Evolutionary conservation across 2,797 vertebrate species (phyloP), one percentile per base, ranked within the genome.

Genomic region (Cheirogaleus major): DNA sequence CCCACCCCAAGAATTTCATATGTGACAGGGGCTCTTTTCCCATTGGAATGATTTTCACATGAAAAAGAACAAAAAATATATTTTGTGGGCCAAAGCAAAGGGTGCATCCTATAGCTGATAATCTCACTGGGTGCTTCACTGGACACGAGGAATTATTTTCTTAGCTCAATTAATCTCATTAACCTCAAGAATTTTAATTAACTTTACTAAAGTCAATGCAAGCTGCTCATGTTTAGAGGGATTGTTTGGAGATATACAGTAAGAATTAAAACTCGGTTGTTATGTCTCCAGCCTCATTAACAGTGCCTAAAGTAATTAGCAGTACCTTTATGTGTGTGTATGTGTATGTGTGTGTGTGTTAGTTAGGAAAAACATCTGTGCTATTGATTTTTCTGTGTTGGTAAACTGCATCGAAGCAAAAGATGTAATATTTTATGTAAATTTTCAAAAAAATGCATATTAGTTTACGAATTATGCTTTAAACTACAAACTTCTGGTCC

Each of bases 131-230:
- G 76, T 78, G 22, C 85, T 97, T 96, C 61, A 97, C 83, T 93
- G 83, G 89, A 98, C 91, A 89, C 72, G 70, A 97, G 61, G 78
- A 85, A 96, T 96, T 97, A 95, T 96, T 91, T 96, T 72, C 83
- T 97, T 97, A 94, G 94, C 93, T 98, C 97, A 97, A 98, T 98
- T 98, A 98, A 98, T 97, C 95, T 98, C 87, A 98, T 98, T 98
- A 98, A 98, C 97, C 95, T 98, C 89, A 97, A 97, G 59, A 98
- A 98, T 98, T 97, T 97, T 98, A 98, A 98, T 98, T 98, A 98
- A 98, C 96, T 97, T 96, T 81, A 96, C 85, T 82, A 67, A 97
- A 98, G 95, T 98, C 94, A 98, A 94, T 91, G 72, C 50, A 97
- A 93, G n/a, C 89, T 98, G 78, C 88, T 98, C 91, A 97, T 73